Evolutionary conservation across 2,113 vertebrate species (phyloP), one percentile per base, ranked within the genome.

Genomic region (Elephantulus edwardii): DNA sequence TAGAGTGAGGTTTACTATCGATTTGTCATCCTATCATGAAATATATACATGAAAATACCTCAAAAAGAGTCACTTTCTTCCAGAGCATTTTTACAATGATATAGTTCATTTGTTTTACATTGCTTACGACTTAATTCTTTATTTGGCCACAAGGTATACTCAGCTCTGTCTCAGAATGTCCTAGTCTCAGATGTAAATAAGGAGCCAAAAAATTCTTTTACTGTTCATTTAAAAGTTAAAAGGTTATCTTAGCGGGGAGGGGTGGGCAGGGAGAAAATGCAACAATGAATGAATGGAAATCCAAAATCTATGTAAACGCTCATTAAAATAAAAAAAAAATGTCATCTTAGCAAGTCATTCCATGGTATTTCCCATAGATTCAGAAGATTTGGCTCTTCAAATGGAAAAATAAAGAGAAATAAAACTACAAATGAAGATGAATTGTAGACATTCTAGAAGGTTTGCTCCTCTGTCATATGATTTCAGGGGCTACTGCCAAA

Each of bases 141-240:
- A 90, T 0, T 71, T 83, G 58, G 4, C 0, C 3, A 9, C 68
- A 82, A 48, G 62, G 89, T 54, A 60, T 5, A 60, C 28, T 8
- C 12, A 86, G 7, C 42, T 70, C 26, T 71, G 1, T 48, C 10
- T 28, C 17, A 17, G 52, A 28, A 13, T 70, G 82, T n/a, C 52
- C 92, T 94, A 83, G 60, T 28, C 13, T 89, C 35, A 91, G 35
- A n/a, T 83, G 26, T 71, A 76, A 79, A 58, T 40, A 92, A 82
- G 90, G 71, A 94, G 96, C 94, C 80, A 95, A 95, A 90, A 50
- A 88, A 93, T 91, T 83, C 60, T 95, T 91, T 91, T 96, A 91
- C 91, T 79, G 35, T 83, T 90, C 83, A 87, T 75, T 96, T 83
- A 96, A 70, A 96, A 92, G 70, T 81, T 93, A 86, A 92, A 96